Base-by-base conservation (phyloP, 2,888 invertebrate genomes). In the Scotopteryx bipunctaria region DNA sequence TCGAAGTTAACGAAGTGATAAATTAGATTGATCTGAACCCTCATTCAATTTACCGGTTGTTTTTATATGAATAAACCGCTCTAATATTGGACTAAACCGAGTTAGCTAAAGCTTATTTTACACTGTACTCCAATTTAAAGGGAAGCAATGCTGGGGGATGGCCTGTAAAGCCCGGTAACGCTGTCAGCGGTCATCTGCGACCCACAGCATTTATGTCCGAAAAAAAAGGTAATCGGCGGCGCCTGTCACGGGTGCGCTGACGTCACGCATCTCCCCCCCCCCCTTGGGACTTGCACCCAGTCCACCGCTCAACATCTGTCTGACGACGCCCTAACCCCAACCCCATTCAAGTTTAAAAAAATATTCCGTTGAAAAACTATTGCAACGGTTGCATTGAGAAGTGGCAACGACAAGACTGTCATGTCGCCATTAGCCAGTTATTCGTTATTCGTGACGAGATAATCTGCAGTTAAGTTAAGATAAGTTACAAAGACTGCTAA, bases 241-340 rank as follows among this genome's bases (percentile, higher is more conserved):
- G 48, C 32, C 25, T 23, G 35, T 13, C 43, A 55, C 32, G 45
- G 56, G 48, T 38, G 59, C 25, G 36, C 1, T 48, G 50, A 51
- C 53, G 59, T 54, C 53, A 54, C 53, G 31, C 27, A 13, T 9
- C 33, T 27, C 42, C 42, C 17, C 37, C 38, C 27, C 17, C 4
- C 27, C 27, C 27, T 27, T n/a, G 27, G 0, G 11, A 17, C 16
- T 32, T 29, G 37, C 45, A 46, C 19, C 37, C 19, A 9, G 19
- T 25, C 43, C 9, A 16, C 16, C 36, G 19, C 36, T 29, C 25
- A 9, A 14, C 37, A 27, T 33, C 27, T 44, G 38, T 46, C 33
- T 44, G 33, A 33, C n/a, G n/a, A n/a, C 32, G 27, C 14, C 36
- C 14, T 35, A 14, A 33, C 37, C 19, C 25, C 42, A 9, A 5